Conservation (phyloP, 2,113 vertebrate species). For the Corythoichthys intestinalis region DNA sequence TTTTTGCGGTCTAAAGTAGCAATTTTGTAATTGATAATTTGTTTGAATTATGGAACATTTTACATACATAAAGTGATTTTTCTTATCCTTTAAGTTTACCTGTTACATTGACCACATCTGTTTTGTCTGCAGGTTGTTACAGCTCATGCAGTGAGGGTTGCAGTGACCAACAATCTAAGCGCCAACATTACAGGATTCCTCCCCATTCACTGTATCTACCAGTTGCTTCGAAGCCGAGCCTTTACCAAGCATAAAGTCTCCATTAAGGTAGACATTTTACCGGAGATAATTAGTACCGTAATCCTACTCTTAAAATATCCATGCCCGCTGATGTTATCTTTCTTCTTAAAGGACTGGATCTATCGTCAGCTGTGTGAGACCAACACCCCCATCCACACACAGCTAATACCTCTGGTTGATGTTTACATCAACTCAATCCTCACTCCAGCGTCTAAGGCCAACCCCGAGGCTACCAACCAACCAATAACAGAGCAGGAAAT, state of each 20-base stretch:
- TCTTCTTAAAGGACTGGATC: slow-evolving; percentile 87
- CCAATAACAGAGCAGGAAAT: slow-evolving; percentile 97
- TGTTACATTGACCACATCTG: slow-evolving; percentile 1
- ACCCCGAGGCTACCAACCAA: slow-evolving; percentile 97
- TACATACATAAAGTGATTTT: background rate
- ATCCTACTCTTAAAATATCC: background rate
- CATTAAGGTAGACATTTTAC: slow-evolving; percentile 81
- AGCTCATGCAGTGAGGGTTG: slow-evolving; percentile 92
- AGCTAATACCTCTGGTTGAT: slow-evolving; percentile 91
- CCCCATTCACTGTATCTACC: slow-evolving; percentile 97
- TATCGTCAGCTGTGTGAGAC: slow-evolving; percentile 95
- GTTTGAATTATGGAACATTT: background rate
- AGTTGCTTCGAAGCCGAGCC: slow-evolving; percentile 90
- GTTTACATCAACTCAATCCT: slow-evolving; percentile 97
- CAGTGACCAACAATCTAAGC: slow-evolving; percentile 91
- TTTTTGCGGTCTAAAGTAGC: background rate
- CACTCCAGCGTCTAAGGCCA: slow-evolving; percentile 95
- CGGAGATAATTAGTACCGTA: fast-evolving
- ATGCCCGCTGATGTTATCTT: background rate
- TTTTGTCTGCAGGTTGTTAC: slow-evolving; percentile 84
- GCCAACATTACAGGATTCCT: slow-evolving; percentile 96
- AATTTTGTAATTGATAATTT: background rate
- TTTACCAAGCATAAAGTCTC: slow-evolving; percentile 99
- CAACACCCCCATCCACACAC: slow-evolving; percentile 89
- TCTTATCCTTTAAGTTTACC: background rate